Evolutionary conservation across 1,140 invertebrate genomes (phyloP).

Genomic region (Tribolium madens): DNA sequence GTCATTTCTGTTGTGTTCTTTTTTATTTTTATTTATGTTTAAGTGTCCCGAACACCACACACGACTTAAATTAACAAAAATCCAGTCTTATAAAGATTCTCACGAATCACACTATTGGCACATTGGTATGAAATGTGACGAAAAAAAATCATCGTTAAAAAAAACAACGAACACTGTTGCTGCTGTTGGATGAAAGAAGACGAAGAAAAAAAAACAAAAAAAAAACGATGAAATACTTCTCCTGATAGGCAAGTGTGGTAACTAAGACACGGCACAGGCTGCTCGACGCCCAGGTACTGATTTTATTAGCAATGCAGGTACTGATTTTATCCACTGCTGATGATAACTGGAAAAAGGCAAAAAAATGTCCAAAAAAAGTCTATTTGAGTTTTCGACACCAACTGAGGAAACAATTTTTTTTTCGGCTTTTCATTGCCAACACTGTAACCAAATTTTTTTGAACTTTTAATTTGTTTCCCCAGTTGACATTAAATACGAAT

Average conservation of each 20-base stretch:
- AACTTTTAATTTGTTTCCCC: no score
- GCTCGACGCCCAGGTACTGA: constrained; percentile 56
- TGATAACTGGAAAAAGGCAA: background rate
- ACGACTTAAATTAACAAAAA: constrained; percentile 32
- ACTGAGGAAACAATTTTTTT: no score
- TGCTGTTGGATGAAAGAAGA: no score
- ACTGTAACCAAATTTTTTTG: no score
- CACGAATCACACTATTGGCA: constrained; percentile 54
- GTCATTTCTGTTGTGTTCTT: background rate
- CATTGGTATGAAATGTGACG: constrained; percentile 45
- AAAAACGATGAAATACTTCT: background rate
- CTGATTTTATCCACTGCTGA: constrained; percentile 47
- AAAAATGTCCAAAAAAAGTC: background rate
- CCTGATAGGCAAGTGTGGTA: constrained; percentile 57
- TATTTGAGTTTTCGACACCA: no score
- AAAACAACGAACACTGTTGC: background rate
- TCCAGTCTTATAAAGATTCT: constrained; percentile 14
- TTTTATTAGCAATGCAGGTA: constrained; percentile 55
- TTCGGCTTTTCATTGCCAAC: no score
- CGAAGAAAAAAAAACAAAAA: constrained; percentile 32
- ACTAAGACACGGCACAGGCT: constrained; percentile 58
- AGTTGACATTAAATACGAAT: no score
- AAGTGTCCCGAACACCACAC: constrained; percentile 46
- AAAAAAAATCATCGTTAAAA: constrained; percentile 20
- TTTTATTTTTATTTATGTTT: background rate